These are phyloP conservation scores for Nestor notabilis DNA, from an alignment of 2,113 vertebrate genomes.

Conservation along the genomic window DNA sequence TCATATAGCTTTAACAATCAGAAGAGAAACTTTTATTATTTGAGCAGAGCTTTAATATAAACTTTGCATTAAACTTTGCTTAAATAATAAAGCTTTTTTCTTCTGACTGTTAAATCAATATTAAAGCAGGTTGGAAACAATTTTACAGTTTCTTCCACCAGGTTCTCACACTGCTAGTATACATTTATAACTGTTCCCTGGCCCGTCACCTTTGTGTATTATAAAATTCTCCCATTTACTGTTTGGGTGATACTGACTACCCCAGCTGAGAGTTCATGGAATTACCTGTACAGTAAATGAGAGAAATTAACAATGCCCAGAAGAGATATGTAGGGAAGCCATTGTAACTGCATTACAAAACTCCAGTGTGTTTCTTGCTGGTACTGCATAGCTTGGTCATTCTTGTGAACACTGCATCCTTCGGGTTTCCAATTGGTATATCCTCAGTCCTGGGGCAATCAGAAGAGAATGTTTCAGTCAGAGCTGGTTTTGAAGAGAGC, in stretches of 20 bases:
- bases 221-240: neutral
- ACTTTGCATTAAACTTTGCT: neutral
- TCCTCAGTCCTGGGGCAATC: neutral
- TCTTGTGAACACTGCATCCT: neutral
- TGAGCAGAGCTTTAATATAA: neutral
- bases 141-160: neutral
- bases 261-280: neutral
- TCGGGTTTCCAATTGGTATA: fast-evolving
- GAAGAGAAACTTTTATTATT: neutral
- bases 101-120: neutral
- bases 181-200: neutral
- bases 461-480: neutral
- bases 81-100: neutral
- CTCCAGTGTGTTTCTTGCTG: neutral
- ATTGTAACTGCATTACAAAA: neutral
- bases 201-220: neutral
- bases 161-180: neutral
- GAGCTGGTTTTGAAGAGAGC: neutral
- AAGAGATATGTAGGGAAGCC: neutral
- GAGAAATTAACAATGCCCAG: neutral
- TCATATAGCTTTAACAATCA: neutral
- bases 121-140: neutral
- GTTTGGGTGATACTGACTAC: neutral
- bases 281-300: neutral
- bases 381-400: neutral